Base-by-base conservation (phyloP, 2,888 invertebrate species). In the Mythimna impura region DNA sequence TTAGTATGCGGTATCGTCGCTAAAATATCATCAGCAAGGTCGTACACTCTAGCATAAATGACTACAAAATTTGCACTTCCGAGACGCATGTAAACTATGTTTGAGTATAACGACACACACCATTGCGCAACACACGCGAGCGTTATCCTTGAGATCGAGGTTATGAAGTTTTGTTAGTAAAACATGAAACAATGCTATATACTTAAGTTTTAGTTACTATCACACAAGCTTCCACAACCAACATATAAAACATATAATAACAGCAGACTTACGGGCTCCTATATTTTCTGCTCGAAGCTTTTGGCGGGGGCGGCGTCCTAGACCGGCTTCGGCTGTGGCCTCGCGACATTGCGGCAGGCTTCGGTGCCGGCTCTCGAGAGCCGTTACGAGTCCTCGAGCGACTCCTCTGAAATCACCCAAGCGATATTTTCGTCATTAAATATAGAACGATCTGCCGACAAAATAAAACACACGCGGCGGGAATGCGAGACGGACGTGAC, bases 241-340 rank as follows among this genome's bases (percentile, higher is more conserved):
- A 72, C 22, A 72, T 66, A 43, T 40, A 67, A 57, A 78, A 72
- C 22, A 72, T 66, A 43, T 40, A 67, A 57, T 82, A 75, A 34
- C 50, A 69, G 67, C 65, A 71, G 81, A 94, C 96, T 94, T 89
- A 96, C 96, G 96, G 96, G 93, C 94, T 95, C 82, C 95, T 93
- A 85, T 96, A 96, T 91, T 96, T 96, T 85, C 96, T 93, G 88
- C 90, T 93, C 9, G 94, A 86, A 47, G 94, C 87, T 93, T 96
- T 95, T 89, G 96, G 96, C 92, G 96, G 95, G 88, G 96, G 96
- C 89, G 96, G 96, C 90, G 96, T 96, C 86, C 96, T 90, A 57
- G 96, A 96, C 94, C 96, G 96, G 95, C 96, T 96, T 87, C 96
- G 90, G 88, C 95, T 96, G 82, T 95, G 95, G 36, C 95, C 96